Evolutionary conservation across 53 echinoderm and acorn worm species (phyloP).

Genomic region (Echinarachnius parma): DNA sequence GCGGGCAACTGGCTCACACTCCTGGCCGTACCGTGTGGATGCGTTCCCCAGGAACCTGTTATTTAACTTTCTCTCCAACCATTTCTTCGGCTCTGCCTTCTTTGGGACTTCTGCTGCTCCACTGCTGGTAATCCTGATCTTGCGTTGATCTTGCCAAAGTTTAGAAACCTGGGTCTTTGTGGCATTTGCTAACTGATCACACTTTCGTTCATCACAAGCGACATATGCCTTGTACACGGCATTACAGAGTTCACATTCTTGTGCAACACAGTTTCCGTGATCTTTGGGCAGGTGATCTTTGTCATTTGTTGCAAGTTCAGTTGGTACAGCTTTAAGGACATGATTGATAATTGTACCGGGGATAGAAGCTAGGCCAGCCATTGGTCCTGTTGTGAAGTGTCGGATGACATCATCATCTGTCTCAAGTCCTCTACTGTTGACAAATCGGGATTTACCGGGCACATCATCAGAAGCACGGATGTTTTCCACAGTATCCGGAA

Average conservation of each 20-base stretch:
- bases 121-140: conserved; percentile 36
- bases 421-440: conserved; percentile 8
- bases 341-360: conserved; percentile 46
- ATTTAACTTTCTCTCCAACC: conserved; percentile 3
- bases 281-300: not conserved
- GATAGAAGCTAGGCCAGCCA: conserved; percentile 30
- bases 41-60: conserved; percentile 10
- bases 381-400: conserved; percentile 18
- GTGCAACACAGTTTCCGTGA: conserved; percentile 14
- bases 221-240: conserved; percentile 23
- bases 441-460: not conserved
- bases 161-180: conserved; percentile 25
- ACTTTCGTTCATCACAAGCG: not conserved
- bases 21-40: conserved; percentile 13
- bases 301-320: not conserved
- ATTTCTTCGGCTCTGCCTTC: conserved; percentile 32
- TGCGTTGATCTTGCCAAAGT: conserved; percentile 14
- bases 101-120: conserved; percentile 22
- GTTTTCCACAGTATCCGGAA: conserved; percentile 53
- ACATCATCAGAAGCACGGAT: conserved; percentile 20
- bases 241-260: conserved; percentile 36
- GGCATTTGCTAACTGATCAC: conserved; percentile 9
- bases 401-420: conserved; percentile 43
- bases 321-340: conserved; percentile 14
- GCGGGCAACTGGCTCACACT: conserved; percentile 10